phyloP scores from a whole-genome alignment of 2,797 vertebrate species.

The Coilia nasus region DNA sequence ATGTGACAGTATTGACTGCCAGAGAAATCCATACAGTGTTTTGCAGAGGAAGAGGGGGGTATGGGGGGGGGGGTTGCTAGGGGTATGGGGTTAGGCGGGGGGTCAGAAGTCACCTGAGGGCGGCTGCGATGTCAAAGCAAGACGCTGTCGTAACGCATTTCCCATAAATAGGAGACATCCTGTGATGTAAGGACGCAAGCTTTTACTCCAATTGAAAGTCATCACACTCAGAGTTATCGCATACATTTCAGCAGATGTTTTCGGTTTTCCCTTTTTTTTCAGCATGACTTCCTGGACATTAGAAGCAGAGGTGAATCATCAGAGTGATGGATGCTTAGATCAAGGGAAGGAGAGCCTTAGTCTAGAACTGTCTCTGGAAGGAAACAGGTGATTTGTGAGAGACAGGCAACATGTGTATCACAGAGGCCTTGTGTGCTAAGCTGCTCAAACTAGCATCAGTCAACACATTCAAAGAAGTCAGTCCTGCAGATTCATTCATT shows the following conservation, averaged over 20 bases:
- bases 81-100: neutral
- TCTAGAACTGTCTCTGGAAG: neutral
- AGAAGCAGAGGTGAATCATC: conserved; percentile 33
- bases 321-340: neutral
- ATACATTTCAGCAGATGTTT: conserved; percentile 32
- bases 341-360: neutral
- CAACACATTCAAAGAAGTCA: neutral
- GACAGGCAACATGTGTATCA: neutral
- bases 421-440: neutral
- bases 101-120: conserved; percentile 36
- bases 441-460: neutral
- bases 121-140: conserved; percentile 32
- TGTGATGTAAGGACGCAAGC: conserved; percentile 37
- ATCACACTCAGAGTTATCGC: conserved; percentile 8
- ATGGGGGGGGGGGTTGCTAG: no score
- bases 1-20: conserved; percentile 12
- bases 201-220: conserved; percentile 20
- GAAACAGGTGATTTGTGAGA: neutral
- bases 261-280: neutral
- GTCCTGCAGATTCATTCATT: no score
- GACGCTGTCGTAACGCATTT: conserved; percentile 38
- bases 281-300: conserved; percentile 16
- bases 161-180: conserved; percentile 40
- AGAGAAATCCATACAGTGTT: neutral
- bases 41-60: neutral